Evolutionary conservation across 64 coral and sea anemone species (phyloP), one percentile per base, ranked within the genome.

Genomic region (Montipora cactus): DNA sequence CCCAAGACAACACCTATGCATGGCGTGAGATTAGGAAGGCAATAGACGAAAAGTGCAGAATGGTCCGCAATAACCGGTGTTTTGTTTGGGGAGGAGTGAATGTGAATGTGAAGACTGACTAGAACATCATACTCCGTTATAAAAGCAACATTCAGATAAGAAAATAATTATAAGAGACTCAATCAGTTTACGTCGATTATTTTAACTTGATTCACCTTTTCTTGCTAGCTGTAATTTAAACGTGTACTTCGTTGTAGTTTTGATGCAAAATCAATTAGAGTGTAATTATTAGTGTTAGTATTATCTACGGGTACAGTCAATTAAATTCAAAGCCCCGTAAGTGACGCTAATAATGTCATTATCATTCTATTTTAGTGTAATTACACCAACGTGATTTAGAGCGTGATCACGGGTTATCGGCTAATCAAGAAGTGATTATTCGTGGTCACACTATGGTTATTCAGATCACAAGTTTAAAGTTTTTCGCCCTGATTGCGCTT

Each of bases 61-160:
- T 93, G 92, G 92, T 93, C 6, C 59, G 84, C 74, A 93, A 93
- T 64, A 85, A 85, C 64, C 47, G 92, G 67, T 93, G 92, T 49
- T 79, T 67, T 74, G 74, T 93, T 37, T 93, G 92, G 92, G 84
- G 22, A 74, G 92, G 92, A 25, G 46, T 93, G n/a, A 93, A 88
- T 15, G 53, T 49, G 9, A 83, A 81, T 67, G 64, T 4, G 13
- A 91, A 83, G 52, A 74, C 87, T 37, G 68, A 50, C 4, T 25
- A 88, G 71, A 2, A 18, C 70, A 53, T 82, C 20, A 20, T 25
- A 78, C 23, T 46, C 21, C 7, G 47, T 67, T 4, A 67, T 67
- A 13, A 67, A 67, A 62, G 80, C 80, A 62, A 59, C 62, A 83
- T 59, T 83, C 62, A 53, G 62, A 83, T 55, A 62, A 83, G 80